Percentiles rank a stretch among this genome's conserved stretches.
Evolutionary conservation across 2,888 invertebrate genomes (phyloP).

Genomic region (Netelia inedita): DNA sequence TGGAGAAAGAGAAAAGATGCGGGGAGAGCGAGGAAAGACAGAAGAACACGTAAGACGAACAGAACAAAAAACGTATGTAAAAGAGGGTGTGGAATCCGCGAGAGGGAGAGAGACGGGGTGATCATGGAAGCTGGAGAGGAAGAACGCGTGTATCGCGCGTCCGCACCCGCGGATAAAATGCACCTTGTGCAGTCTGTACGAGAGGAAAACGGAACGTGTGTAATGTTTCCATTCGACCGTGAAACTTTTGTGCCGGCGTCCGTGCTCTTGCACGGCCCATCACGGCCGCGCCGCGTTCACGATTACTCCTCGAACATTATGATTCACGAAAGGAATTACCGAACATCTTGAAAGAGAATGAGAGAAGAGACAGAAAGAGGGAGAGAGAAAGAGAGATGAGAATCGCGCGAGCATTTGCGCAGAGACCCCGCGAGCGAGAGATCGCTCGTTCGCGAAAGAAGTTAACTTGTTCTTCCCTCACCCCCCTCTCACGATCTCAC

Average conservation of each 20-base stretch:
- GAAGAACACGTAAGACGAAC: slow-evolving; percentile 45
- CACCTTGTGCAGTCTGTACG: slow-evolving; percentile 26
- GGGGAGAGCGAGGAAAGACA: slow-evolving; percentile 16
- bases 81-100: slow-evolving; percentile 23
- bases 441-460: slow-evolving; percentile 61
- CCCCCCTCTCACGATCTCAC: slow-evolving; percentile 5
- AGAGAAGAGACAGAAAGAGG: slow-evolving; percentile 13
- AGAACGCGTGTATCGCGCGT: slow-evolving; percentile 61
- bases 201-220: slow-evolving; percentile 57
- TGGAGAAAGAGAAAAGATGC: slow-evolving; percentile 12
- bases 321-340: slow-evolving; percentile 67
- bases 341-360: slow-evolving; percentile 52
- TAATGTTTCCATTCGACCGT: slow-evolving; percentile 70
- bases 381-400: slow-evolving; percentile 31
- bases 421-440: slow-evolving; percentile 54
- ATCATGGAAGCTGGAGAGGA: slow-evolving; percentile 57
- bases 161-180: slow-evolving; percentile 67
- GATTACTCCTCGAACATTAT: slow-evolving; percentile 67
- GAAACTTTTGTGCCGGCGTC: slow-evolving; percentile 61
- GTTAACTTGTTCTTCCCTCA: slow-evolving; percentile 49
- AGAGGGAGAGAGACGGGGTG: slow-evolving; percentile 15
- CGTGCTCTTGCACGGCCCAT: slow-evolving; percentile 50
- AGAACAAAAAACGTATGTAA: slow-evolving; percentile 36
- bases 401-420: slow-evolving; percentile 50
- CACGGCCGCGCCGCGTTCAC: slow-evolving; percentile 40